Evolutionary conservation across 2,888 invertebrate species (phyloP).

Genomic region (Cheilosia vulpina): DNA sequence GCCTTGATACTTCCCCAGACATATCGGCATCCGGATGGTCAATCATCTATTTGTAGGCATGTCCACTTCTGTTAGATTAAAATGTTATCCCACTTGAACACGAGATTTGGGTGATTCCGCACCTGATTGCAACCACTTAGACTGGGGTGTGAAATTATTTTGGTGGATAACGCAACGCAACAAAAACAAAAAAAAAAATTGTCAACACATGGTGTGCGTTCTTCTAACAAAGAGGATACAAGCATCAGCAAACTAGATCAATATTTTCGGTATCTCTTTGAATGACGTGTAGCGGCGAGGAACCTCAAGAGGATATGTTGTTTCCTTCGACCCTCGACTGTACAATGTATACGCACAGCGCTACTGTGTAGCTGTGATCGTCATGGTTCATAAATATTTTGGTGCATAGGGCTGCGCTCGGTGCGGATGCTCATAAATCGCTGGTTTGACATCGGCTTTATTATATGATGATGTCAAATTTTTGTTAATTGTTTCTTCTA

Average conservation of each 20-base stretch:
- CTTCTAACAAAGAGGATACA: constrained; percentile 57
- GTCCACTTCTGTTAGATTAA: constrained; percentile 36
- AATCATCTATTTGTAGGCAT: constrained; percentile 49
- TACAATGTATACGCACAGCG: background rate
- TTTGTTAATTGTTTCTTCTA: constrained; percentile 72
- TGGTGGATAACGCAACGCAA: background rate
- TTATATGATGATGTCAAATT: constrained; percentile 74
- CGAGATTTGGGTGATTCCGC: constrained; percentile 33
- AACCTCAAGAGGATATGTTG: constrained; percentile 54
- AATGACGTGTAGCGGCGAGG: constrained; percentile 12
- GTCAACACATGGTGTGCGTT: constrained; percentile 61
- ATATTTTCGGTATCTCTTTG: constrained; percentile 74
- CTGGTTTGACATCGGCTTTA: constrained; percentile 70
- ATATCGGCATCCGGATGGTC: constrained; percentile 63
- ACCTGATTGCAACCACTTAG: constrained; percentile 64
- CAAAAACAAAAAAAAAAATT: constrained; percentile 19
- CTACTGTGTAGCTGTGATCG: constrained; percentile 53
- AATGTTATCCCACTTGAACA: constrained; percentile 60
- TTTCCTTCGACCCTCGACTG: constrained; percentile 31
- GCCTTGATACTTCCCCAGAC: constrained; percentile 37
- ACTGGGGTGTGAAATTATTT: constrained; percentile 66
- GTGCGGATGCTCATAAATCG: constrained; percentile 73
- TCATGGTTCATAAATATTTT: constrained; percentile 73
- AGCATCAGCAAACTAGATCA: constrained; percentile 73
- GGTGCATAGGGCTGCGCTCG: constrained; percentile 61